A percentile compares a stretch with the other conserved stretches of the same genome.
Conservation (phyloP, 2,113 vertebrate genomes). For the Podarcis raffonei region DNA sequence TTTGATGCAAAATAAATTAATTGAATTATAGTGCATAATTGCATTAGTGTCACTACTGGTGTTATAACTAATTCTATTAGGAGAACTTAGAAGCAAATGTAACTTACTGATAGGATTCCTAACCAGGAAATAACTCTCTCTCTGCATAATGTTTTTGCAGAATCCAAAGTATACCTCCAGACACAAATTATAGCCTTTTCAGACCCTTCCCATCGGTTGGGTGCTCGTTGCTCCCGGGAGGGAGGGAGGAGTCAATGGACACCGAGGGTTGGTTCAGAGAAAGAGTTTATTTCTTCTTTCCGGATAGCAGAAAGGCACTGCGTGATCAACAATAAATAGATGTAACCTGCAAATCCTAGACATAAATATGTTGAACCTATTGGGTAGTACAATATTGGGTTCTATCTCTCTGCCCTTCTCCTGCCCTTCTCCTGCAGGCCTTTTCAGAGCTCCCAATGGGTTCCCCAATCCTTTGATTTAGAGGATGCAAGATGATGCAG, state of each 20-base stretch:
- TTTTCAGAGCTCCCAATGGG: too few relatives aligned
- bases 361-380: neutral
- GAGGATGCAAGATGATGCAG: too few relatives aligned
- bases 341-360: neutral
- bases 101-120: slow-evolving; percentile 3
- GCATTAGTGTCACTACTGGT: slow-evolving; percentile 33
- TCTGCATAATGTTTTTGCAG: neutral
- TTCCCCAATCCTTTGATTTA: too few relatives aligned
- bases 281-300: too few relatives aligned
- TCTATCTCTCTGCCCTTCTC: too few relatives aligned
- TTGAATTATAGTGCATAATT: slow-evolving; percentile 36
- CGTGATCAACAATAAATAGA: neutral
- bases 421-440: too few relatives aligned
- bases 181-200: neutral
- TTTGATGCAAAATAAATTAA: slow-evolving; percentile 20
- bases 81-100: slow-evolving; percentile 30
- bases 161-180: neutral
- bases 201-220: too few relatives aligned
- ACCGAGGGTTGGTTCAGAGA: too few relatives aligned
- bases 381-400: too few relatives aligned
- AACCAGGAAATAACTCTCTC: neutral
- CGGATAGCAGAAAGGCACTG: too few relatives aligned
- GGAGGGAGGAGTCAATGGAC: too few relatives aligned
- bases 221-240: too few relatives aligned
- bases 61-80: slow-evolving; percentile 42